Evolutionary conservation across 2,113 vertebrate genomes (phyloP).

Genomic region (Petroica traversi): DNA sequence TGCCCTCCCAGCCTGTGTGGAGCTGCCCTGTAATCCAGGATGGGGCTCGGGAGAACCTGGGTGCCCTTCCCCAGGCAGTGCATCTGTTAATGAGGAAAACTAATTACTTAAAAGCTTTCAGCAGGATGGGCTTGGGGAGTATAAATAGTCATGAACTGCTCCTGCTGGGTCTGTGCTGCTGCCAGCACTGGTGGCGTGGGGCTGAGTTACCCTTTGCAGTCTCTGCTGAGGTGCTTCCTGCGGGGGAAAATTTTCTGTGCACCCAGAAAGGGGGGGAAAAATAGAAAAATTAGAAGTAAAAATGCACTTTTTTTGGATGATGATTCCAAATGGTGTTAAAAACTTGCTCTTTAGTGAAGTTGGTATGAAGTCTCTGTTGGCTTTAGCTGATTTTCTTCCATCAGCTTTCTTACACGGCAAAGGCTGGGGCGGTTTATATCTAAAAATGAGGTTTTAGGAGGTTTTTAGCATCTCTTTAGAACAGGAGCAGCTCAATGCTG

Average conservation of each 20-base stretch:
- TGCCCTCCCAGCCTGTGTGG: accelerated
- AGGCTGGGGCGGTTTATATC: background rate
- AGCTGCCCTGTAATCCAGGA: background rate
- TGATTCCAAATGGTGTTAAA: accelerated
- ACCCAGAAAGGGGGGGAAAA: background rate
- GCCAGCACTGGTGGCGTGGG: background rate
- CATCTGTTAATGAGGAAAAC: constrained; percentile 42
- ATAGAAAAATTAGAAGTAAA: background rate
- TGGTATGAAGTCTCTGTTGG: background rate
- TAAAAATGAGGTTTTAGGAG: background rate
- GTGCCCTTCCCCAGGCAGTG: background rate
- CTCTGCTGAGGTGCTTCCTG: background rate
- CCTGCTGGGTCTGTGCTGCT: background rate
- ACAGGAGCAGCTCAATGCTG: background rate
- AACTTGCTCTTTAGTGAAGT: background rate
- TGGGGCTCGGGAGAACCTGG: background rate
- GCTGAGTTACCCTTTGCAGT: accelerated
- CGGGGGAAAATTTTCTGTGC: background rate
- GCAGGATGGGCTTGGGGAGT: background rate
- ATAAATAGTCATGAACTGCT: constrained; percentile 24
- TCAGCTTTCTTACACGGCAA: accelerated
- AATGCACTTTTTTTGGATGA: accelerated
- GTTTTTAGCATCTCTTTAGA: accelerated
- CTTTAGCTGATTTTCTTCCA: background rate
- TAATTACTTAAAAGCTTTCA: constrained; percentile 47